Evolutionary conservation across 2,113 vertebrate species (phyloP), one percentile per base, ranked within the genome.

Genomic region (Ploceus nigricollis): DNA sequence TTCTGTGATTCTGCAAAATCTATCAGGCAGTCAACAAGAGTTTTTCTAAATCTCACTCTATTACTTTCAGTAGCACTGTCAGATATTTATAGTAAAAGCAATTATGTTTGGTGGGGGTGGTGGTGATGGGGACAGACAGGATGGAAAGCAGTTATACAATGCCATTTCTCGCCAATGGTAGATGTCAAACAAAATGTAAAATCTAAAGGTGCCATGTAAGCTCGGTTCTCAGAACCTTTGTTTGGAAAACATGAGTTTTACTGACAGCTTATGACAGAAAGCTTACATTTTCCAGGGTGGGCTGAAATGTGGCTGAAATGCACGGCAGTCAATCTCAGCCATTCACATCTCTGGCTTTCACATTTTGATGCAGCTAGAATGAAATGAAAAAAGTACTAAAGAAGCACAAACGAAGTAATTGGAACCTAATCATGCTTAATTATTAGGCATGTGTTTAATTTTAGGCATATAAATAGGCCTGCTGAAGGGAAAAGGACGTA

Each of bases 161-260:
- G 80, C 76, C 79, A 57, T 83, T 96, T 82, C 93, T 92, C 37
- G 1, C 82, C 87, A 96, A 89, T 92, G 77, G 72, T 48, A 48
- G 89, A 71, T 94, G 94, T 95, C 95, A 96, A 96, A 96, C 89
- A 84, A 95, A 96, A 94, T 93, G 76, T 93, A 84, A 87, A 92
- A 95, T 82, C 77, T 37, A 48, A 94, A 95, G 92, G 86, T 87
- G 82, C 89, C 90, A 2, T 92, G 76, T 90, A 84, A 89, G 86
- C 86, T 92, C 65, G 28, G 72, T 65, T 92, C 95, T 92, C 82
- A 48, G 37, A 91, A 79, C 90, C 72, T 92, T 71, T 94, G 78
- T 92, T 90, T 89, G 86, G 77, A 61, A 91, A 86, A 72, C 82
- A 10, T 28, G 80, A 84, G 89, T 87, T 92, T 92, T 87, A 81